Percentiles rank a stretch among this genome's conserved stretches.
Evolutionary conservation across 2,113 vertebrate species (phyloP).

Genomic region (Zapus hudsonius): DNA sequence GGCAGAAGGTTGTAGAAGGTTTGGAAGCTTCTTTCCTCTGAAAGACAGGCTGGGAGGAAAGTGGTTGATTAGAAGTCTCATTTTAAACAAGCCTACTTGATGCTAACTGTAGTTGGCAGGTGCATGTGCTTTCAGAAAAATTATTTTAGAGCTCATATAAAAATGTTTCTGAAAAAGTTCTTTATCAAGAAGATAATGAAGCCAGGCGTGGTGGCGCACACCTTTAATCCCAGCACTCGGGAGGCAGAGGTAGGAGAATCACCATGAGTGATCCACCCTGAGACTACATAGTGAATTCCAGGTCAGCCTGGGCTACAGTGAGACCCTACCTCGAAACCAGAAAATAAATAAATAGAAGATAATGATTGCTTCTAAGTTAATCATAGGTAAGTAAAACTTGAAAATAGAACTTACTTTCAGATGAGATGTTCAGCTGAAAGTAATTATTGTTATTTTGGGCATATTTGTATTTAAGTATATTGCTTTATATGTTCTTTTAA

Average conservation of each 20-base stretch:
- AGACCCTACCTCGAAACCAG: too few species aligned
- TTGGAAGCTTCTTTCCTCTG: not conserved
- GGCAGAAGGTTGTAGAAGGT: not conserved
- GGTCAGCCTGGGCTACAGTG: too few species aligned
- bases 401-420: too few species aligned
- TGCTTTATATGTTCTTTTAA: not conserved
- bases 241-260: too few species aligned
- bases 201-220: too few species aligned
- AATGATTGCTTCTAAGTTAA: not conserved
- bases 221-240: too few species aligned
- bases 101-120: not conserved
- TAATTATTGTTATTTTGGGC: not conserved
- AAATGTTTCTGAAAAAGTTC: constrained; percentile 14
- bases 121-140: constrained; percentile 38
- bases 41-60: not conserved
- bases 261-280: too few species aligned
- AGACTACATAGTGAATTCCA: too few species aligned
- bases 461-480: not conserved
- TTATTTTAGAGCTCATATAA: not conserved
- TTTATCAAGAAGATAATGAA: not conserved
- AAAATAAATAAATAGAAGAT: not conserved
- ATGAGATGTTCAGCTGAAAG: not conserved
- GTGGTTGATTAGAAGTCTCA: constrained; percentile 1
- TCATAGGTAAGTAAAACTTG: not conserved
- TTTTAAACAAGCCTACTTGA: constrained; percentile 8